Base-by-base conservation (phyloP, 2,888 invertebrate species). In the Sinotaia quadrata region DNA sequence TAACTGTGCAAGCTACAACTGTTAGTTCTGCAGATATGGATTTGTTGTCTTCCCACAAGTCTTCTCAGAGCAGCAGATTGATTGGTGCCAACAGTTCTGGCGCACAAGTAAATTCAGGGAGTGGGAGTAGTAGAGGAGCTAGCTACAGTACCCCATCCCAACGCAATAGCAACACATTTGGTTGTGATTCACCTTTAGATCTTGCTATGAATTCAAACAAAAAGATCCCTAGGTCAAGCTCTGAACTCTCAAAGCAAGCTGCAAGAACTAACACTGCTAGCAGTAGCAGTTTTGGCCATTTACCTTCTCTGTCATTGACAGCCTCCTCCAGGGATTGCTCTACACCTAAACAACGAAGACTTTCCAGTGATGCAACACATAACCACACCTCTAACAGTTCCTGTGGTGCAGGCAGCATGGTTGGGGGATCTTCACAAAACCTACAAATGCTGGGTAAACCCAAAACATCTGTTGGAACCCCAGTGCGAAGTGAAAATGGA, bases 1-100 rank as follows among this genome's bases (percentile, higher is more conserved):
- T 77, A 52, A 77, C 75, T 7, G 74, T 77, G 52, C 74, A 75
- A 24, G 75, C 77, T 34, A 72, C 69, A 47, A 74, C 73, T 29
- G 61, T 72, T 33, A 65, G 44, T 41, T 59, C 72, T 21, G 37
- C 60, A 2, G 69, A 72, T 49, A 58, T 69, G 54, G 51, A 61
- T 12, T 44, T 21, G 27, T 33, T 47, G 24, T 61, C 68, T 34
- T 33, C 47, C 4, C 36, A 49, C 27, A 5, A 36, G 18, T n/a
- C n/a, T n/a, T n/a, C n/a, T n/a, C n/a, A n/a, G n/a, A n/a, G n/a
- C n/a, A n/a, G n/a, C n/a, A n/a, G n/a, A n/a, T n/a, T n/a, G n/a
- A n/a, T n/a, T n/a, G n/a, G n/a, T n/a, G n/a, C n/a, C n/a, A n/a
- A n/a, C n/a, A n/a, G n/a, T n/a, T n/a, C n/a, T n/a, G n/a, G n/a